Evolutionary conservation across 1,140 invertebrate genomes (phyloP).

Genomic region (Mya arenaria): DNA sequence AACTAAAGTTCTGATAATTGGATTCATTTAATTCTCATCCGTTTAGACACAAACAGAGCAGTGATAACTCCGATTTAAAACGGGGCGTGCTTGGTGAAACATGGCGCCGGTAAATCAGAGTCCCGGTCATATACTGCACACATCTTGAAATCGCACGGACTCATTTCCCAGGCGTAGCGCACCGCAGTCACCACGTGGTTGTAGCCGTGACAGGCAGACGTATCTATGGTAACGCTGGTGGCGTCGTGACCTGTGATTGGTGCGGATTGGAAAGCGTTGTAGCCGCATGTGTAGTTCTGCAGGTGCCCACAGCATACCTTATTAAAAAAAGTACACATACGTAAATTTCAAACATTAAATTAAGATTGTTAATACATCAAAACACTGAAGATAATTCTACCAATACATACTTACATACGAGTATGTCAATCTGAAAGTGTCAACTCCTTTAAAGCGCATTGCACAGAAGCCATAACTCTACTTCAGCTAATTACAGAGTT

Average conservation of each 20-base stretch:
- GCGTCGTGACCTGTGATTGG: slow-evolving; percentile 49
- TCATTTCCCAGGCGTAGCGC: slow-evolving; percentile 72
- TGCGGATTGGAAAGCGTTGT: neutral
- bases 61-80: too few relatives aligned
- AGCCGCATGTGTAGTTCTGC: slow-evolving; percentile 10
- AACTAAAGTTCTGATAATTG: too few relatives aligned
- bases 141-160: slow-evolving; percentile 67
- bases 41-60: too few relatives aligned
- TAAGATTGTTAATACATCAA: too few relatives aligned
- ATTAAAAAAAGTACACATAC: neutral
- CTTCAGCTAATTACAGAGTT: too few relatives aligned
- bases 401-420: too few relatives aligned
- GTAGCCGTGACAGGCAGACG: slow-evolving; percentile 38
- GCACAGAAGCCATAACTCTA: too few relatives aligned
- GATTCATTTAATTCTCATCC: too few relatives aligned
- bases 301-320: neutral
- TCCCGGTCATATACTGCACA: slow-evolving; percentile 70
- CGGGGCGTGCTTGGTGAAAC: slow-evolving; percentile 60
- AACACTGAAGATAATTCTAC: too few relatives aligned
- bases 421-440: too few relatives aligned
- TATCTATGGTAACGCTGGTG: slow-evolving; percentile 60
- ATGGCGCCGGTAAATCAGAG: slow-evolving; percentile 64
- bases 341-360: too few relatives aligned
- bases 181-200: slow-evolving; percentile 42
- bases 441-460: too few relatives aligned